Evolutionary conservation across 2,797 vertebrate genomes (phyloP), one percentile per base, ranked within the genome.

Genomic region (Pseudopleuronectes americanus): DNA sequence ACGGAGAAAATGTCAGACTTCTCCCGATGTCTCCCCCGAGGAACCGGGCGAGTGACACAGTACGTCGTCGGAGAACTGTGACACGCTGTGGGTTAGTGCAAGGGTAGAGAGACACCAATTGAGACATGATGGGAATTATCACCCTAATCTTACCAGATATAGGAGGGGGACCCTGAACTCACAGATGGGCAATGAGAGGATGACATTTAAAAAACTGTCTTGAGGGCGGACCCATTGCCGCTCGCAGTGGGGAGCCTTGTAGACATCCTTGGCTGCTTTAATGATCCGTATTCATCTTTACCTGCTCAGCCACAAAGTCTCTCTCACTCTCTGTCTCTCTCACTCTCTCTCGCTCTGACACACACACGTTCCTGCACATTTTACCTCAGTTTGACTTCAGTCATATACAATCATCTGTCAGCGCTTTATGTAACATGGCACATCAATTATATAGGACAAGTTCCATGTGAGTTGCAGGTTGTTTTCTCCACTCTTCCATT

Each of bases 161-260:
- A 26, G 66, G 31, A 74, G 57, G 65, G 65, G 53, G 84, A 84
- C 85, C 77, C 68, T 88, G 76, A 77, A 80, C 71, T 66, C 45
- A 6, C 52, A 64, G 81, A 59, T 28, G 75, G 73, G 80, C 76
- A 68, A 31, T 55, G 80, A 80, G 60, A 43, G 66, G 58, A 28
- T 89, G 74, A 87, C 86, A 88, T 85, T 87, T 87, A 75, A 87
- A 87, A 87, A 90, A 89, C 49, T 62, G 80, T 81, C 85, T 85
- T 65, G 48, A 73, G 67, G 80, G 80, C 90, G 68, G 68, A 87
- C 66, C 67, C 75, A 74, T 80, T 89, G 77, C 67, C 77, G 74
- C 81, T 84, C 75, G 3, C 80, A 23, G 64, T 33, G 17, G 78
- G 86, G 57, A 76, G 72, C 62, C 77, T 77, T 87, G 76, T 64